Percentiles rank a stretch among this genome's conserved stretches.
phyloP scores from a whole-genome alignment of 2,888 invertebrate genomes.

The Stegana nigrithorax region DNA sequence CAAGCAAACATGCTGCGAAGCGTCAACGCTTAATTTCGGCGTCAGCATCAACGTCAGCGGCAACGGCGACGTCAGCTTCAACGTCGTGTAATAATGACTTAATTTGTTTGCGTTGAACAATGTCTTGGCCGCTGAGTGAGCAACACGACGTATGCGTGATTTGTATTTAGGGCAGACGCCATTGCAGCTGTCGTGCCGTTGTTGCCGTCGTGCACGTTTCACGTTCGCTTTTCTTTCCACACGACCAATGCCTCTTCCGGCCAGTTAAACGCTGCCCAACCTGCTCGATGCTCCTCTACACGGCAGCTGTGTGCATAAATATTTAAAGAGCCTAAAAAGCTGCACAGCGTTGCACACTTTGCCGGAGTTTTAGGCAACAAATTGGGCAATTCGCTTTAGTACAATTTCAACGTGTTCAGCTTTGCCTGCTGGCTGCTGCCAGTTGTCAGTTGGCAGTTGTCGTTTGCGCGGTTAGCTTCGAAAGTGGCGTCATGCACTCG shows the following conservation, averaged over 20 bases:
- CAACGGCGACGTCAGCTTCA: no score
- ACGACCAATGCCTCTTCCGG: not conserved
- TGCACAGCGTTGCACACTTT: constrained; percentile 29
- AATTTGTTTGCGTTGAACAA: no score
- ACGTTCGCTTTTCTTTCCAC: no score
- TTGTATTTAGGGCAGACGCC: no score
- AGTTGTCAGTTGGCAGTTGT: not conserved
- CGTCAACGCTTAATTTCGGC: constrained; percentile 42
- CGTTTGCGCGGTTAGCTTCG: not conserved
- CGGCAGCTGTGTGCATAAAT: constrained; percentile 49
- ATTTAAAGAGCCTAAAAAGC: constrained; percentile 51
- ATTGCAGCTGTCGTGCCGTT: no score
- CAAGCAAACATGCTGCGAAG: constrained; percentile 55
- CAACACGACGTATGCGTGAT: no score
- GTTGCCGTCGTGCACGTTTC: no score
- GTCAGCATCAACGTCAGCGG: no score
- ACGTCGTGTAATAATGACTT: no score
- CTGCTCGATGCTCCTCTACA: constrained; percentile 40
- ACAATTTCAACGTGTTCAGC: not conserved
- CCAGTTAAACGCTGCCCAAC: constrained; percentile 1
- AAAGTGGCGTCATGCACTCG: no score
- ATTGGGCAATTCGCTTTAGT: no score
- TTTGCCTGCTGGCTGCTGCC: not conserved
- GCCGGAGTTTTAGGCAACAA: constrained; percentile 25
- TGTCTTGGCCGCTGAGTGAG: no score